A percentile compares a stretch with the other conserved stretches of the same genome.
Conservation (phyloP, 2,888 invertebrate genomes). For the Willowsia nigromaculata region DNA sequence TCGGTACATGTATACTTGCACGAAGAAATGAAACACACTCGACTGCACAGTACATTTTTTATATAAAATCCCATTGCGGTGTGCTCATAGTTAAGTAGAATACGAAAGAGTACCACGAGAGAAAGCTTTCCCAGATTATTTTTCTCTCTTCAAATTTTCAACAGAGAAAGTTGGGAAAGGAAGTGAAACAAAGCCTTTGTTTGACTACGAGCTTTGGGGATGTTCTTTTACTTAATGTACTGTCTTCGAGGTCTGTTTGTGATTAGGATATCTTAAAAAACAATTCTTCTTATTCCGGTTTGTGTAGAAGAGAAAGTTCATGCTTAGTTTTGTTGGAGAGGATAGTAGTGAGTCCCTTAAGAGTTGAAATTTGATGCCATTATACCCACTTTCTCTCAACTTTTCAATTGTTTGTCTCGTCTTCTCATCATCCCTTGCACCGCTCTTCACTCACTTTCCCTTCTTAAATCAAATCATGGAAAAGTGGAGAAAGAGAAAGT, state of each 20-base stretch:
- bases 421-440: constrained; percentile 4
- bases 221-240: constrained; percentile 36
- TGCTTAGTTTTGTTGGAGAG: not conserved
- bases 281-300: constrained; percentile 14
- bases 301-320: not conserved
- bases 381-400: not conserved
- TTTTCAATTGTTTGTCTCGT: constrained; percentile 33
- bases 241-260: constrained; percentile 30
- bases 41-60: not conserved
- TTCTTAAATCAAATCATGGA: constrained; percentile 30
- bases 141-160: constrained; percentile 35
- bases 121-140: not conserved
- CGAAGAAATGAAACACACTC: not conserved
- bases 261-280: constrained; percentile 44
- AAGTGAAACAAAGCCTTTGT: constrained; percentile 50
- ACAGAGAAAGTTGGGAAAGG: constrained; percentile 23
- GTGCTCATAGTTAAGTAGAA: not conserved
- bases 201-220: constrained; percentile 40
- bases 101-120: not conserved
- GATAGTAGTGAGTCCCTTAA: not conserved
- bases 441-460: constrained; percentile 7
- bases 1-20: not conserved
- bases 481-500: constrained; percentile 9
- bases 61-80: not conserved
- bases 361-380: constrained; percentile 45